Evolutionary conservation across 2,888 invertebrate genomes (phyloP).

Genomic region (Nemoura dubitans): DNA sequence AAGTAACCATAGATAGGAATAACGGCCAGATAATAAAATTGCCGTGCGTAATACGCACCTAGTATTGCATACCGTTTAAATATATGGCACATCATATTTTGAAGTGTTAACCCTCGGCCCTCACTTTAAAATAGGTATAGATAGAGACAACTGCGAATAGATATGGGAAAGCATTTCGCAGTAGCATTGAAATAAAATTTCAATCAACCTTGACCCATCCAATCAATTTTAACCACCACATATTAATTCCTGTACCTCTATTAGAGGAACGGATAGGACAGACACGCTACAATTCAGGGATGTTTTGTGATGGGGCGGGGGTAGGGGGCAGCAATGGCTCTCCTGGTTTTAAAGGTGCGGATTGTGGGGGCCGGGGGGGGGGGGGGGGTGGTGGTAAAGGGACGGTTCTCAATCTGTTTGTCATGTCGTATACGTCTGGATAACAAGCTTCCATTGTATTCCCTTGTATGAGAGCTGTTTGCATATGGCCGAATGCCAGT

Average conservation of each 20-base stretch:
- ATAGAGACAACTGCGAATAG: no score
- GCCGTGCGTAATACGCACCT: no score
- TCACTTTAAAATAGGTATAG: no score
- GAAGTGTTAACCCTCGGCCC: no score
- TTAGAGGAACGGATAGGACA: not conserved
- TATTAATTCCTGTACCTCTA: constrained; percentile 10
- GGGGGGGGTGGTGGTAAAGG: constrained; percentile 17
- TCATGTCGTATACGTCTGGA: constrained; percentile 27
- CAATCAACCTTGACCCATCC: constrained; percentile 7
- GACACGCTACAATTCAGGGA: not conserved
- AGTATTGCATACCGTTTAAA: no score
- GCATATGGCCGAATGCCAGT: constrained; percentile 38
- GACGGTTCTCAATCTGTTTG: constrained; percentile 32
- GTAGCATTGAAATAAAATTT: not conserved
- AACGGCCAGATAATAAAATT: no score
- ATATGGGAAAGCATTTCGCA: not conserved
- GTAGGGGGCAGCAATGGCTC: not conserved
- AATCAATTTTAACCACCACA: not conserved
- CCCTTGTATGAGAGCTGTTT: constrained; percentile 28
- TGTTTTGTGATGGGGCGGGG: not conserved
- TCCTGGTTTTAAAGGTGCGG: not conserved
- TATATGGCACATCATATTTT: no score
- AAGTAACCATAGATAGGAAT: no score
- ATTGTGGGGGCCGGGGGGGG: constrained; percentile 28
- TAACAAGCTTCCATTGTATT: constrained; percentile 37